Conservation (phyloP, 2,113 vertebrate species). For the Echinops telfairi region DNA sequence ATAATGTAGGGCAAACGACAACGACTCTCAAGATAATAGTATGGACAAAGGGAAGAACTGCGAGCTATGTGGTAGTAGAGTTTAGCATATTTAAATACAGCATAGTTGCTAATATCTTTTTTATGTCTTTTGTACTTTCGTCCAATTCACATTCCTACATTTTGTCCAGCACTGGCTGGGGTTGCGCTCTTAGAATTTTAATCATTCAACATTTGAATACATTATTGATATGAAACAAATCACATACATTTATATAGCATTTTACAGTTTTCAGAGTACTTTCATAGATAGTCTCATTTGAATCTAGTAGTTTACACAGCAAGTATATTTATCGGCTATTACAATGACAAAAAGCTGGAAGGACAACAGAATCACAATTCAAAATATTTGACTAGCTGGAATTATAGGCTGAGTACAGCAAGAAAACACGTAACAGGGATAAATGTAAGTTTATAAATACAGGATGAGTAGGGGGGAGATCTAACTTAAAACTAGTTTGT, state of each 20-base stretch:
- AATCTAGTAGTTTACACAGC: constrained; percentile 44
- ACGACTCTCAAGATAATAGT: not conserved
- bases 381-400: constrained; percentile 65
- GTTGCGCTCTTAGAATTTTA: constrained; percentile 38
- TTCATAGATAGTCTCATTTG: constrained; percentile 10
- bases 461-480: not conserved
- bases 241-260: constrained; percentile 43
- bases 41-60: constrained; percentile 15
- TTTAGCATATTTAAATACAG: constrained; percentile 46
- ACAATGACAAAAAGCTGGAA: constrained; percentile 26
- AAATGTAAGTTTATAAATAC: not conserved
- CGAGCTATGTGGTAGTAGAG: not conserved
- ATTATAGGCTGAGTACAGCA: constrained; percentile 35
- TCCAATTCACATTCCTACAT: constrained; percentile 44
- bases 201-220: constrained; percentile 39
- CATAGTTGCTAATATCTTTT: not conserved
- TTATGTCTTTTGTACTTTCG: not conserved
- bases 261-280: constrained; percentile 48
- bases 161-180: constrained; percentile 13
- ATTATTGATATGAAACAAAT: not conserved
- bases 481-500: constrained; percentile 41
- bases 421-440: constrained; percentile 42
- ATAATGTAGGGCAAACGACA: not conserved
- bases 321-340: constrained; percentile 46
- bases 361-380: constrained; percentile 36